phyloP scores from a whole-genome alignment of 2,888 invertebrate genomes.

The Sphaeridia pumilis region DNA sequence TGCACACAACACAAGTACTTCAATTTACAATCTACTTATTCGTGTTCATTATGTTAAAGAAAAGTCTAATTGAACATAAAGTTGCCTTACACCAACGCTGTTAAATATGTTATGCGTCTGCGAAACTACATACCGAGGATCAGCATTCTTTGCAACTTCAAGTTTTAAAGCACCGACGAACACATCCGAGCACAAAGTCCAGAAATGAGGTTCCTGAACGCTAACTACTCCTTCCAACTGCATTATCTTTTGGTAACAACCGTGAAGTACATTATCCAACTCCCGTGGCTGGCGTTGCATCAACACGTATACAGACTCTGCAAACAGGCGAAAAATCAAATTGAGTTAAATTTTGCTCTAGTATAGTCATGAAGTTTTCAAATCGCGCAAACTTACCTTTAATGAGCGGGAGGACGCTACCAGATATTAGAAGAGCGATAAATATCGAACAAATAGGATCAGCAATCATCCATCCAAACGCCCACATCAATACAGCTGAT shows the following conservation, averaged over 20 bases:
- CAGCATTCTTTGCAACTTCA: constrained; percentile 76
- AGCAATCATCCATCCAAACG: constrained; percentile 97
- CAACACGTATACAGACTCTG: constrained; percentile 73
- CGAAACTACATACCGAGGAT: constrained; percentile 81
- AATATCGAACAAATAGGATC: constrained; percentile 98
- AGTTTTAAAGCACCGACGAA: constrained; percentile 80
- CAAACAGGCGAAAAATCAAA: constrained; percentile 4
- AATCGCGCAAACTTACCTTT: constrained; percentile 42
- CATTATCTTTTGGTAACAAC: constrained; percentile 78
- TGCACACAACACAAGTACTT: no score
- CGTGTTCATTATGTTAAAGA: constrained; percentile 62
- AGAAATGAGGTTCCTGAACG: constrained; percentile 95
- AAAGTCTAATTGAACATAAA: constrained; percentile 88
- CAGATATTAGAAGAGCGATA: constrained; percentile 76
- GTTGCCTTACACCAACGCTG: constrained; percentile 76
- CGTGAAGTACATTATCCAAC: constrained; percentile 70
- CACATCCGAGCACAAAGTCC: constrained; percentile 91
- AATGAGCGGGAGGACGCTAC: constrained; percentile 72
- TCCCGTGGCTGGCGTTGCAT: constrained; percentile 86
- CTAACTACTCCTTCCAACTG: constrained; percentile 85
- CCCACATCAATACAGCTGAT: constrained; percentile 82
- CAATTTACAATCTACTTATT: no score
- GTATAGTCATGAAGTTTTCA: no score
- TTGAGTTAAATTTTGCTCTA: no score
- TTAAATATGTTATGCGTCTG: constrained; percentile 91